Evolutionary conservation across 30 jellyfish, hydroid and myxozoan genomes (phyloP), one percentile per base, ranked within the genome.

Genomic region (Aurelia sp.): DNA sequence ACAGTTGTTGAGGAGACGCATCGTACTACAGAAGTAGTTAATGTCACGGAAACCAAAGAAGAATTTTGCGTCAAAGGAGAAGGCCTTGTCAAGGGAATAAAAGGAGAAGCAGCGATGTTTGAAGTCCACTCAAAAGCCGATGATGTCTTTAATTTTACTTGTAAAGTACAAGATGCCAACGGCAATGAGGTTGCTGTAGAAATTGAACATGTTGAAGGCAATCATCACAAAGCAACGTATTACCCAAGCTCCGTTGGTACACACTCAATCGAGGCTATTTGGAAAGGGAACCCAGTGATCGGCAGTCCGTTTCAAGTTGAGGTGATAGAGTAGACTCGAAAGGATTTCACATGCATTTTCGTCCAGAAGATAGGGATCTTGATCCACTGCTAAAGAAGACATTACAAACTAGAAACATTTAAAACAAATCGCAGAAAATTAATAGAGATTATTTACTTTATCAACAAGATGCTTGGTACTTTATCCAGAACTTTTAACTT

Each of bases 111-210:
- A 9, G 82, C 91, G 71, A 67, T 79, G 62, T 81, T 81, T 81
- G 72, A 81, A 73, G 58, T 81, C n/a, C 82, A 33, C 24, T 52
- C 58, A 15, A 17, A 44, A 41, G 52, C 50, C 75, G 72, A 31
- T 47, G 84, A 81, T 18, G 78, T 64, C 33, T 53, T 60, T 15
- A 63, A 68, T 38, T 81, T 81, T 51, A 60, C 79, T 67, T 81
- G 91, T 63, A 81, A 81, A 41, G 62, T 81, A 15, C 77, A 53
- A 47, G 91, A 81, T 67, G 73, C 78, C 33, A 53, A 81, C 65
- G 91, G 91, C n/a, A 81, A 81, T 69, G 84, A 81, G 84, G 84
- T 81, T 40, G 91, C 84, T n/a, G 91, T 67, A 22, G 91, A 67
- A 35, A 51, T 81, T 1, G 91, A 81, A 38, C 74, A 41, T 18